These are phyloP conservation scores for Cydia splendana DNA, from an alignment of 1,140 invertebrate genomes.

Conservation along the genomic window DNA sequence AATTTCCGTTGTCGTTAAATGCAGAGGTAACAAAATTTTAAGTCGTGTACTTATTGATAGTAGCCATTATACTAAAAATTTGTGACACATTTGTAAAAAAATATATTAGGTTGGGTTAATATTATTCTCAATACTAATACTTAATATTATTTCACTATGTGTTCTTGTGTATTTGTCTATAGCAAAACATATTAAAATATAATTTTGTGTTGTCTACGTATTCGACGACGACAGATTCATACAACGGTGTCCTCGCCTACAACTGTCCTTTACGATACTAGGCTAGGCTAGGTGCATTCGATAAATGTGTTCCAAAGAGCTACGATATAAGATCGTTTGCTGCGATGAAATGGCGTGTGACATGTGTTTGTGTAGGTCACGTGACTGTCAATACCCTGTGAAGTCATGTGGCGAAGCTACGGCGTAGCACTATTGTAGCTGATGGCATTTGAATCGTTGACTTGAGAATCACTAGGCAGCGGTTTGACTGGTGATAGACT, in stretches of 20 bases:
- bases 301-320: background rate
- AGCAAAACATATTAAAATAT: too few species aligned
- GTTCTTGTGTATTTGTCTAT: background rate
- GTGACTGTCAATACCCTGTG: background rate
- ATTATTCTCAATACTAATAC: too few species aligned
- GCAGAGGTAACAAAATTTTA: too few species aligned
- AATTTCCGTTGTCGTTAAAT: too few species aligned
- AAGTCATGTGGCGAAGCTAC: background rate
- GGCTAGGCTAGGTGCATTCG: background rate
- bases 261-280: background rate
- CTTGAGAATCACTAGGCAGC: too few species aligned
- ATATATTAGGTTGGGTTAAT: too few species aligned
- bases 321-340: background rate
- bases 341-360: background rate
- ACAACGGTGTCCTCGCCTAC: background rate
- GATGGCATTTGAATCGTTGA: background rate
- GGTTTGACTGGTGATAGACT: too few species aligned
- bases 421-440: background rate
- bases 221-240: background rate
- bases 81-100: too few species aligned
- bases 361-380: background rate
- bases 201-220: background rate
- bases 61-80: too few species aligned
- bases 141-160: too few species aligned
- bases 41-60: too few species aligned